Conservation (phyloP, 1,140 invertebrate species). For the Lineus longissimus region DNA sequence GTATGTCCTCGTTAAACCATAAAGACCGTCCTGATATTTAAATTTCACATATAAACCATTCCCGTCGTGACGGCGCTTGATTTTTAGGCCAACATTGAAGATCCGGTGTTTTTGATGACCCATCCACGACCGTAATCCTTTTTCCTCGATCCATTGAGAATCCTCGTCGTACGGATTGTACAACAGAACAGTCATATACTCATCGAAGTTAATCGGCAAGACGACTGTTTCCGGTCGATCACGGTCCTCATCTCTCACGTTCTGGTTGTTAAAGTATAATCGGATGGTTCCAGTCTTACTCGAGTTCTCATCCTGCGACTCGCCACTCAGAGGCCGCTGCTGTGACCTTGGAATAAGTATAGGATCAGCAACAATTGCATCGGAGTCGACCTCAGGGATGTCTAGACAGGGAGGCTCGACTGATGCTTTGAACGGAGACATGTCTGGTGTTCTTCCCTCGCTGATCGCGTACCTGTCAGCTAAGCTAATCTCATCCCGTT, state of each 20-base stretch:
- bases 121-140: conserved; percentile 2
- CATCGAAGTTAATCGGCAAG: background rate
- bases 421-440: background rate
- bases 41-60: conserved; percentile 5
- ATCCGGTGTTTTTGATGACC: background rate
- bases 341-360: background rate
- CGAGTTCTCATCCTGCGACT: background rate
- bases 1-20: background rate
- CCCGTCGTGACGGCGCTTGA: conserved; percentile 2
- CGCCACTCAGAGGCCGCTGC: background rate
- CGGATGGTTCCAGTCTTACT: background rate
- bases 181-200: background rate
- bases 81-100: background rate
- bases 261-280: background rate
- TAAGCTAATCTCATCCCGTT: background rate
- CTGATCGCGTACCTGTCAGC: background rate
- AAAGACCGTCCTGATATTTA: background rate
- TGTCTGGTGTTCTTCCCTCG: background rate
- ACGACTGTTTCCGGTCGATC: background rate
- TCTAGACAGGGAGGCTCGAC: background rate
- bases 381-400: background rate
- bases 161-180: background rate
- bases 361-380: background rate
- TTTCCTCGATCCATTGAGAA: background rate
- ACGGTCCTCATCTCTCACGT: background rate